phyloP scores from a whole-genome alignment of 1,140 invertebrate genomes.

The Zaprionus vittiger region DNA sequence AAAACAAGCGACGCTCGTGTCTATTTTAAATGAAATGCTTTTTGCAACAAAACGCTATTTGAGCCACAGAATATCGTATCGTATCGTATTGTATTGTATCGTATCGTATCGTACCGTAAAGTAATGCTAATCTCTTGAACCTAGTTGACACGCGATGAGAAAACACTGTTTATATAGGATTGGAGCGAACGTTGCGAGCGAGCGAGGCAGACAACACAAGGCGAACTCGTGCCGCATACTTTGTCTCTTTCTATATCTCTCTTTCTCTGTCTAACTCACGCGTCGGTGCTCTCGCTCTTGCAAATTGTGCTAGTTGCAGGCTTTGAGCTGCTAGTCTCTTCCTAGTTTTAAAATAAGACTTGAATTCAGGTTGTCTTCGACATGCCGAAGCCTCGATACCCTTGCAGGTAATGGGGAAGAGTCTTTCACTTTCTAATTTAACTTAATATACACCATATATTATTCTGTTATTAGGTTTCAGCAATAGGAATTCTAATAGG shows the following conservation, averaged over 20 bases:
- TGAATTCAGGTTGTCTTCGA: background rate
- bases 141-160: conserved; percentile 3
- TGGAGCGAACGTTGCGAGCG: background rate
- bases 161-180: background rate
- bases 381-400: background rate
- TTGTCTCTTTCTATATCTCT: background rate
- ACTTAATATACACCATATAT: background rate
- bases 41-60: conserved; percentile 31
- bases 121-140: conserved; percentile 10
- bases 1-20: conserved; percentile 33
- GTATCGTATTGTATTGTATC: background rate
- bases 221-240: background rate
- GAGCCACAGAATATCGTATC: conserved; percentile 35
- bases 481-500: background rate
- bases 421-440: background rate
- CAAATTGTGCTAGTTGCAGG: conserved; percentile 1
- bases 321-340: background rate
- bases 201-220: background rate
- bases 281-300: background rate
- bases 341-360: background rate
- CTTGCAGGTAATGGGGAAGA: background rate
- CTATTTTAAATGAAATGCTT: conserved; percentile 5
- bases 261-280: background rate
- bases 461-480: background rate
- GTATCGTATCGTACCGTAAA: background rate